These are phyloP conservation scores for Drosophila micromelanica DNA, from an alignment of 1,140 invertebrate genomes.

Conservation along the genomic window DNA sequence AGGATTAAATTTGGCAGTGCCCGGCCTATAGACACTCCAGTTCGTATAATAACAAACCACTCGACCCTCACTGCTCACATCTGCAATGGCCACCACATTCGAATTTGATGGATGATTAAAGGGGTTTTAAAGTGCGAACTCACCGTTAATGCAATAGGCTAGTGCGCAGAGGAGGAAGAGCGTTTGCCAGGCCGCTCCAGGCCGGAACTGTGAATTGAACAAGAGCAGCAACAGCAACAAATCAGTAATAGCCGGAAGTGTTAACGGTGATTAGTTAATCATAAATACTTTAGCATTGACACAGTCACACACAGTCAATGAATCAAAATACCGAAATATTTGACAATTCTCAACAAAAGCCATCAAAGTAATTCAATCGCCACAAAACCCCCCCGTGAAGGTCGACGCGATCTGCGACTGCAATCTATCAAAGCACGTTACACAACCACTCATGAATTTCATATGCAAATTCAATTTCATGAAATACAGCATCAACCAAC, in stretches of 20 bases:
- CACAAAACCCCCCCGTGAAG: constrained; percentile 63
- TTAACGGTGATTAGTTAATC: not conserved
- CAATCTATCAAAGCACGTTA: constrained; percentile 46
- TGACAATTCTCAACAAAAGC: constrained; percentile 20
- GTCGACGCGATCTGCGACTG: constrained; percentile 37
- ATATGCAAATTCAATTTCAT: constrained; percentile 70
- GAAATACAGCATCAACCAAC: constrained; percentile 38
- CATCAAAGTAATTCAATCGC: constrained; percentile 11
- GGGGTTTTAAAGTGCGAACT: constrained; percentile 36
- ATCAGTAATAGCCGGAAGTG: constrained; percentile 35
- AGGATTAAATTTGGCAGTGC: constrained; percentile 95
- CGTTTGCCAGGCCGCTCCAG: constrained; percentile 80
- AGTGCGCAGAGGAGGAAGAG: constrained; percentile 77
- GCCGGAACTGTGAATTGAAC: constrained; percentile 68
- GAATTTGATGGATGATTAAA: no score
- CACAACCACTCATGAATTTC: constrained; percentile 54
- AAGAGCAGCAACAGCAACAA: not conserved
- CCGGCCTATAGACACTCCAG: constrained; percentile 95
- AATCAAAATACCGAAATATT: not conserved
- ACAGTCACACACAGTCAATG: constrained; percentile 67
- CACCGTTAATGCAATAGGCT: constrained; percentile 76
- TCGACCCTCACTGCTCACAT: constrained; percentile 86
- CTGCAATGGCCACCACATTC: constrained; percentile 18
- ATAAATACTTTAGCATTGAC: constrained; percentile 50
- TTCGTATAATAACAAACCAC: constrained; percentile 98